Evolutionary conservation across 2,888 invertebrate species (phyloP).

Genomic region (Drosophila borealis): DNA sequence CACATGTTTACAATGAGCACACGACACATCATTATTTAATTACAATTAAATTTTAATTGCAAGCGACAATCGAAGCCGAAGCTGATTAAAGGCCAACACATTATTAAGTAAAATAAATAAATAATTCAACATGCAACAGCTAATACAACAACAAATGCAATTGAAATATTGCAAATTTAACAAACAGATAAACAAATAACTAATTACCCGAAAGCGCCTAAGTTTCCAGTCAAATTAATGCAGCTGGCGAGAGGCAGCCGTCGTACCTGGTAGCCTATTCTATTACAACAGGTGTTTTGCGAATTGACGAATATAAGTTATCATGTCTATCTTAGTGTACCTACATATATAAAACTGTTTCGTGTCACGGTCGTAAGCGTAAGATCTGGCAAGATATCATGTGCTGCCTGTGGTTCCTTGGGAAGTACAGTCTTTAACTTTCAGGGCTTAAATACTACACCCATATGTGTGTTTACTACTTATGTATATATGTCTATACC

Average conservation of each 20-base stretch:
- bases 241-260: not conserved
- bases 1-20: conserved; percentile 21
- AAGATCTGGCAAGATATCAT: too few relatives aligned
- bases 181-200: conserved; percentile 1
- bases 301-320: too few relatives aligned
- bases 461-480: too few relatives aligned
- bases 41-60: conserved; percentile 59
- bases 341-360: too few relatives aligned
- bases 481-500: too few relatives aligned
- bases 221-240: not conserved
- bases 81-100: conserved; percentile 28
- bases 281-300: not conserved
- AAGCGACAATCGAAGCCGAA: conserved; percentile 27
- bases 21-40: conserved; percentile 54
- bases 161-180: not conserved
- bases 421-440: too few relatives aligned
- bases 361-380: too few relatives aligned
- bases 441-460: too few relatives aligned
- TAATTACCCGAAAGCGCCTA: not conserved
- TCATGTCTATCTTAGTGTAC: too few relatives aligned
- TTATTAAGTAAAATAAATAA: not conserved
- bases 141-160: conserved; percentile 1
- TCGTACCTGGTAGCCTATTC: not conserved
- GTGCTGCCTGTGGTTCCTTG: too few relatives aligned
- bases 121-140: not conserved